Conservation (phyloP, 2,113 vertebrate genomes). For the Python bivittatus region DNA sequence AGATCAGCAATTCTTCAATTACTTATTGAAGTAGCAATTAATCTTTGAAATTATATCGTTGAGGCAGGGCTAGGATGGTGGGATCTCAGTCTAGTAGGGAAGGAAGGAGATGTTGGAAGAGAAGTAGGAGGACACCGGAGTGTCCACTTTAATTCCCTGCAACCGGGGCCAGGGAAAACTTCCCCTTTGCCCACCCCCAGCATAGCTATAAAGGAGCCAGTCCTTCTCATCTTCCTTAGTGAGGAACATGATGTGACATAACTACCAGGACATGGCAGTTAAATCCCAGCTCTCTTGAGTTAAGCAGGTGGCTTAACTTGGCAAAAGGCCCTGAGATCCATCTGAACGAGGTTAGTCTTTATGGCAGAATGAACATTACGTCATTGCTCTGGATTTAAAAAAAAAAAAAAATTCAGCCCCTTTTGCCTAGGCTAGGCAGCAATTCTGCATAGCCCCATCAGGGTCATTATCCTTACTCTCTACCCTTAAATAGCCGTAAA, state of each 20-base stretch:
- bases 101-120: not conserved
- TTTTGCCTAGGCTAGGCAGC: no score
- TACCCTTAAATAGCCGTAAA: no score
- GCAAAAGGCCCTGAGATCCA: no score
- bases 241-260: not conserved
- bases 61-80: not conserved
- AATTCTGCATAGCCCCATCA: no score
- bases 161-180: not conserved
- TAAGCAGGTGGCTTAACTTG: no score
- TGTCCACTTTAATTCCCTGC: not conserved
- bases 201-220: not conserved
- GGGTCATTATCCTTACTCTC: no score
- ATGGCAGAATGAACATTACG: no score
- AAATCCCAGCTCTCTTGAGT: no score
- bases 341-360: no score
- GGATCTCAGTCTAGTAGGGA: not conserved
- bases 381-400: no score
- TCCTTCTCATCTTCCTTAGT: not conserved
- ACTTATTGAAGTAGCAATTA: rapidly evolving
- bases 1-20: not conserved
- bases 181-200: not conserved
- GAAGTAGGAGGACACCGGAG: not conserved
- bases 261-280: no score
- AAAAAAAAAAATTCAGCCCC: no score
- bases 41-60: not conserved